Evolutionary conservation across 1,140 invertebrate species (phyloP), one percentile per base, ranked within the genome.

Genomic region (Bathynomus jamesi): DNA sequence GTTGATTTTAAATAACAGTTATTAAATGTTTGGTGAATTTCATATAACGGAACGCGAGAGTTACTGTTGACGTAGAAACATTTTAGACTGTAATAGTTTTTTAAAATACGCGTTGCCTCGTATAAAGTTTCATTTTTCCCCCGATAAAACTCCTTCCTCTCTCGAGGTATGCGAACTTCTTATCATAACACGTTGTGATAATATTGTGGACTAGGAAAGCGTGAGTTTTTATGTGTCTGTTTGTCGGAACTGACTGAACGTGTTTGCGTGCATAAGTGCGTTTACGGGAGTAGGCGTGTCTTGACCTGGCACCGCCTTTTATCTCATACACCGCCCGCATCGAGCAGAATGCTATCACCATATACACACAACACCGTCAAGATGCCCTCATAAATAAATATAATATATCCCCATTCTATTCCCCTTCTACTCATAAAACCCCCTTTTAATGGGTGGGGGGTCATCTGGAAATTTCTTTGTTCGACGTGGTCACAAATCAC

Each of bases 381-480:
- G 40, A 53, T 53, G 40, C 40, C 40, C 2, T 53, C 40, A 53
- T 53, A 53, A 53, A 53, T 53, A 53, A 71, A 71, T 75, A 75
- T 71, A 69, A 75, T 69, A 69, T 63, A 65, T 28, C 30, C 24
- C n/a, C 28, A 40, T 11, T 63, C 24, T 63, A 28, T 63, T 53
- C 40, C 40, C 40, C 40, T 53, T 53, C 40, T 53, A 53, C 40
- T 17, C 66, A 53, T 60, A 29, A 17, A 62, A 31, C 69, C 73
- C 73, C 73, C 66, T 64, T 71, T 75, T 75, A 71, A 75, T 71
- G 70, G 73, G 73, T 69, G 65, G 70, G 69, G 73, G 73, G 73
- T 75, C 73, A 75, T 75, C 73, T 75, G 73, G 69, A 71, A 75
- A 75, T 75, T 75, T 75, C 73, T 75, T 75, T 75, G 73, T 75